Percentiles rank a stretch among this genome's conserved stretches.
Evolutionary conservation across 2,888 invertebrate species (phyloP).

Genomic region (Adelognathus sp.): DNA sequence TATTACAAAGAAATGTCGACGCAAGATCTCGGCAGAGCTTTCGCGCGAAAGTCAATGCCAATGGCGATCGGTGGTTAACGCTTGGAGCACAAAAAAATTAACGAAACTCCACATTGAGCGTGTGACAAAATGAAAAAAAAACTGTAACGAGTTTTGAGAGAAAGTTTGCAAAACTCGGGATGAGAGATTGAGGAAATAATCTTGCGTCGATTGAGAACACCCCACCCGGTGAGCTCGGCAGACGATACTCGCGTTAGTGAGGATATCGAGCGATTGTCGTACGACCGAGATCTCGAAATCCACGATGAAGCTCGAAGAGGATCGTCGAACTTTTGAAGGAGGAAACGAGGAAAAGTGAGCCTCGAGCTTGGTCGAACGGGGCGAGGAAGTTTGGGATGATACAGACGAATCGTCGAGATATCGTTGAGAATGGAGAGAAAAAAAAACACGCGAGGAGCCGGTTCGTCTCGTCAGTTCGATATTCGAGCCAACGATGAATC

Average conservation of each 20-base stretch:
- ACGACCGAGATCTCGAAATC: too few species aligned
- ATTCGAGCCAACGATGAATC: background rate
- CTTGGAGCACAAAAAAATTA: background rate
- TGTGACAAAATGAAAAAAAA: background rate
- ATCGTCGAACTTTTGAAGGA: too few species aligned
- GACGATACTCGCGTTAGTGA: background rate
- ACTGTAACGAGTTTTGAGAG: background rate
- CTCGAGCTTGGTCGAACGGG: background rate
- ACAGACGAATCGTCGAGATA: background rate
- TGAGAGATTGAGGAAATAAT: background rate
- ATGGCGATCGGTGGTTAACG: constrained; percentile 59
- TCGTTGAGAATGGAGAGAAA: background rate
- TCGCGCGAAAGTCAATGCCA: constrained; percentile 46
- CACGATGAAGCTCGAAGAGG: too few species aligned
- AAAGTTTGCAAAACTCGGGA: background rate
- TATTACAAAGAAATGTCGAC: constrained; percentile 62
- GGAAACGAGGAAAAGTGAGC: too few species aligned
- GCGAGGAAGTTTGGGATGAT: background rate
- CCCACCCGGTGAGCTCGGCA: constrained; percentile 1
- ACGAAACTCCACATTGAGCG: background rate
- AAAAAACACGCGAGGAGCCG: background rate
- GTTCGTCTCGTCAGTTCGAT: constrained; percentile 17
- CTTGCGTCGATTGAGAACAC: background rate
- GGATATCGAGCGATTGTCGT: too few species aligned
- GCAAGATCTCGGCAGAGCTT: constrained; percentile 61